Evolutionary conservation across 2,113 vertebrate genomes (phyloP).

Genomic region (Fulica atra): DNA sequence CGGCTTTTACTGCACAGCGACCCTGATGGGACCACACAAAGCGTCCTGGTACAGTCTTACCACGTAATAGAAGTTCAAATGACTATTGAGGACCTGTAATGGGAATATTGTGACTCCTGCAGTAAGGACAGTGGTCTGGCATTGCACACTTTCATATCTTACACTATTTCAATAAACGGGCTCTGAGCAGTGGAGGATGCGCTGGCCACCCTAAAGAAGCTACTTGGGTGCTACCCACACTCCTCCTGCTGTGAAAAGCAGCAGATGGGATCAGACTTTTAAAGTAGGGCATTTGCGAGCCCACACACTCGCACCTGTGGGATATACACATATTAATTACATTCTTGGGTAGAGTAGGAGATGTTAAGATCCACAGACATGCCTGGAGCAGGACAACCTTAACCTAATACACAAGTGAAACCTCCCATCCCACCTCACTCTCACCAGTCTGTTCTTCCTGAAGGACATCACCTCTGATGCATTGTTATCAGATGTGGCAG

Average conservation of each 20-base stretch:
- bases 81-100: neutral
- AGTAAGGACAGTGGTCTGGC: neutral
- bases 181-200: neutral
- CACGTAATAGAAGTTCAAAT: neutral
- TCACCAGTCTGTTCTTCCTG: neutral
- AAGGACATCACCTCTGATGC: neutral
- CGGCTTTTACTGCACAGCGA: fast-evolving
- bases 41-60: fast-evolving
- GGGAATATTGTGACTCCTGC: neutral
- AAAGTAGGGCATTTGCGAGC: fast-evolving
- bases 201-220: neutral
- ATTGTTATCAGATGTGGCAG: neutral
- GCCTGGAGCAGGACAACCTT: neutral
- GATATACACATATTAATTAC: fast-evolving
- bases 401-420: neutral
- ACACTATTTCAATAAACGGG: neutral
- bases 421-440: neutral
- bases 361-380: neutral
- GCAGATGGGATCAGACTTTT: neutral
- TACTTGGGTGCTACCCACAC: no score
- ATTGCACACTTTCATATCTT: neutral
- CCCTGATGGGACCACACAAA: neutral
- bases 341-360: neutral
- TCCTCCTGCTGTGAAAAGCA: neutral
- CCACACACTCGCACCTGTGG: neutral